Base-by-base conservation (phyloP, 2,113 vertebrate species). In the Onychostoma macrolepis region DNA sequence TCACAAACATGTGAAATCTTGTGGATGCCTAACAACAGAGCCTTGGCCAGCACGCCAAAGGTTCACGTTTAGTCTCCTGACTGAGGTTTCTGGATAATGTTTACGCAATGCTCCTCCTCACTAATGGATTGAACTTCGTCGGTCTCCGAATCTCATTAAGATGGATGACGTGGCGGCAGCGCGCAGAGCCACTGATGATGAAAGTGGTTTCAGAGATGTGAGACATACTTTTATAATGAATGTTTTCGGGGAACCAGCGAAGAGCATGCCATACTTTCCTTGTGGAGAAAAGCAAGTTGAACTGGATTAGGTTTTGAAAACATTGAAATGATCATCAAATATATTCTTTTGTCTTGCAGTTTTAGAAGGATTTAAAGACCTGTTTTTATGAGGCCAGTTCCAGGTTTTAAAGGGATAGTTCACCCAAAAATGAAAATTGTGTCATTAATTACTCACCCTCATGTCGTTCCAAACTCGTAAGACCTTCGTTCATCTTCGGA, bases 191-290 rank as follows among this genome's bases (percentile, higher is more conserved):
- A 69, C 89, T 76, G 88, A 61, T 53, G 80, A 79, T 86, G 67
- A 83, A 77, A 85, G 43, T 38, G 38, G 87, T 91, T 86, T 89
- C 88, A 86, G 90, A 75, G 86, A 83, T 36, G 77, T 88, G 82
- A 86, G 74, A 93, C 84, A 90, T 91, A 90, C 88, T 91, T 89
- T 12, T 85, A n/a, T 72, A 86, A 91, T 93, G 80, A 88, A 58
- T 26, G 15, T 30, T 30, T 58, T 24, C 2, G 11, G 28, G 10
- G 45, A 38, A 38, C 36, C 33, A 2, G 8, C 4, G 36, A 41
- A 72, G 36, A n/a, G 3, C 33, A 1, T 38, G n/a, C 45, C 10
- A 7, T 79, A 12, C 12, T 48, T 76, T 76, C 43, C 1, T 26
- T 45, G 41, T 24, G 21, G 69, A 11, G 36, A 24, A 72, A 24